These are phyloP conservation scores for Chironomus tentans DNA, from an alignment of 2,888 invertebrate genomes.

Conservation along the genomic window DNA sequence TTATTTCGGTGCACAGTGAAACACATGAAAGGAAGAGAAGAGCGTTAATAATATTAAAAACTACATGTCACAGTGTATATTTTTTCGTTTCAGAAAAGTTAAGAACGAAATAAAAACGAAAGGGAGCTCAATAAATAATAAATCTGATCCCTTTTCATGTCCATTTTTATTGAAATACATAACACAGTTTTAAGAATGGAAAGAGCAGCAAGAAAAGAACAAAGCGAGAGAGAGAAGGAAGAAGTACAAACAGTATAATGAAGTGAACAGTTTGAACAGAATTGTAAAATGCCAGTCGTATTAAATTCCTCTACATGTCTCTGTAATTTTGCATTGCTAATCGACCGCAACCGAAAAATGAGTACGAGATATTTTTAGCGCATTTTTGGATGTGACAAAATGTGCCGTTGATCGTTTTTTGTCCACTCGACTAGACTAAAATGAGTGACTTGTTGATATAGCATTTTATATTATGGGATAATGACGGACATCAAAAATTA, in stretches of 20 bases:
- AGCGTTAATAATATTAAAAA: constrained; percentile 21
- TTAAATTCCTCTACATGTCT: not conserved
- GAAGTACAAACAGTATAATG: constrained; percentile 24
- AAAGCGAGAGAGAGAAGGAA: not conserved
- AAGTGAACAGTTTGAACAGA: constrained; percentile 24
- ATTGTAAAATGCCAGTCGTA: constrained; percentile 3
- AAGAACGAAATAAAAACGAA: not conserved
- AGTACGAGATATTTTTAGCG: not conserved
- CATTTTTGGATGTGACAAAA: not conserved
- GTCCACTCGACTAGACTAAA: not conserved
- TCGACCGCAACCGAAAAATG: not conserved
- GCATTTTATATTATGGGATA: too few species aligned
- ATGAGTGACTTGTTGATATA: not conserved
- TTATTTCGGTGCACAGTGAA: not conserved
- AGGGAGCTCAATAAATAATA: constrained; percentile 23
- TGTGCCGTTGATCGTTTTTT: too few species aligned
- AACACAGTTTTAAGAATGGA: not conserved
- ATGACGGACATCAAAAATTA: too few species aligned
- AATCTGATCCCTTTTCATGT: constrained; percentile 27
- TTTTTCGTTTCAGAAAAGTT: not conserved
- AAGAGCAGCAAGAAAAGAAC: too few species aligned
- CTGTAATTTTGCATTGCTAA: constrained; percentile 2
- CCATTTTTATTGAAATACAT: constrained; percentile 21
- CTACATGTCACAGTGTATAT: constrained; percentile 16
- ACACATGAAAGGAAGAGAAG: not conserved